Evolutionary conservation across 2,113 vertebrate species (phyloP), one percentile per base, ranked within the genome.

Genomic region (Mustela lutreola): DNA sequence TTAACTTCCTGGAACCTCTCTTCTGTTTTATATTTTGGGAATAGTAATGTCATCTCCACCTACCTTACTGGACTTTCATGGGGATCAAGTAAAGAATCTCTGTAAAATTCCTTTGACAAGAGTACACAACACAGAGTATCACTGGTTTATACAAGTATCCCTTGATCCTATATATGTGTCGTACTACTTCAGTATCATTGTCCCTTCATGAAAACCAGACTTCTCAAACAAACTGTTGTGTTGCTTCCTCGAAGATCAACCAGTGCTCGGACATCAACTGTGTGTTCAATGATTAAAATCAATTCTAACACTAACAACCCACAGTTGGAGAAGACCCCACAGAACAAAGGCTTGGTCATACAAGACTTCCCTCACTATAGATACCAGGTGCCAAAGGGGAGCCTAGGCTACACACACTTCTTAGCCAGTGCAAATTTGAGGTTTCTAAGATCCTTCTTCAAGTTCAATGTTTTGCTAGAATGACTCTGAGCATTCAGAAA

Each of bases 391-490:
- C 0, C 2, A 11, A 91, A 88, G 19, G 1, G 5, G 11, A 48
- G 18, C 8, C 10, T 22, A 21, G 42, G 4, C 1, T 36, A 50
- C 56, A 28, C 2, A 8, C 1, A 0, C 16, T 36, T 7, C 31
- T 15, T 6, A 4, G 5, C 26, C 5, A 9, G 39, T 79, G 4
- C 10, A 56, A 9, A n/a, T 3, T 15, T 0, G 28, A 26, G 22
- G 9, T 60, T 65, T 22, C 36, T 12, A n/a, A 6, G 7, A 2
- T 6, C 28, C 8, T 11, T 11, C 8, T 42, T 75, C 11, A 70
- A 65, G 8, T 28, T 45, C 48, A 7, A 16, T 33, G 2, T n/a
- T 42, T 50, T 39, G 1, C 6, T 48, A 62, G 11, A 50, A 21
- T 22, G 39, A 76, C 58, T 67, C 83, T 28, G 11, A 58, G 21